Conservation (phyloP, 2,113 vertebrate species). For the Erpornis zantholeuca region DNA sequence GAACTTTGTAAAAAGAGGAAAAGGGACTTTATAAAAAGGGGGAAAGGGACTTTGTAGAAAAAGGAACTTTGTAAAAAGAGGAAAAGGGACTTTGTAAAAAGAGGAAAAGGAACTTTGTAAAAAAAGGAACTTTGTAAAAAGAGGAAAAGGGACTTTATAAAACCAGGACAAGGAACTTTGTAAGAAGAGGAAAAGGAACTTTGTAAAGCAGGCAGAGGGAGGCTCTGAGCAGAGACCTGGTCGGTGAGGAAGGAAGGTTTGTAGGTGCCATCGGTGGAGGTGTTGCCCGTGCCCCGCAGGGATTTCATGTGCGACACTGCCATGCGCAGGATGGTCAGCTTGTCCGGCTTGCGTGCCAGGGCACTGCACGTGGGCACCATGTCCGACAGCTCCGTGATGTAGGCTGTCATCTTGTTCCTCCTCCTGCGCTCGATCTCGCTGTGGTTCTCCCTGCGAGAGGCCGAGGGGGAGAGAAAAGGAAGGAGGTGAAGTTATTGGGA, state of each 20-base stretch:
- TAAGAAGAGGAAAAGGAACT: too few relatives aligned
- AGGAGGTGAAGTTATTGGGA: not conserved
- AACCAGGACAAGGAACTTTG: too few relatives aligned
- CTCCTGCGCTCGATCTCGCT: slow-evolving; percentile 82
- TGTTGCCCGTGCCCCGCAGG: slow-evolving; percentile 88
- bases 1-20: too few relatives aligned
- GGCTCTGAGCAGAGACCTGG: slow-evolving; percentile 75
- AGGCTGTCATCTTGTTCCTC: slow-evolving; percentile 84
- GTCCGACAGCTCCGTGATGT: slow-evolving; percentile 88
- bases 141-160: too few relatives aligned
- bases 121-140: too few relatives aligned
- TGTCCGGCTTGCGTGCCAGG: slow-evolving; percentile 95
- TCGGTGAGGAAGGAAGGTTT: slow-evolving; percentile 96
- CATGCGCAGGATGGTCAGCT: slow-evolving; percentile 97
- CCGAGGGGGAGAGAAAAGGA: not conserved
- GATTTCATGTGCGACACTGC: slow-evolving; percentile 99
- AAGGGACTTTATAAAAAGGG: too few relatives aligned
- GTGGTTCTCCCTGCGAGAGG: slow-evolving; percentile 77
- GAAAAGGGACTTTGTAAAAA: too few relatives aligned
- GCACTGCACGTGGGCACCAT: slow-evolving; percentile 99
- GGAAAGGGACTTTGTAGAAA: too few relatives aligned
- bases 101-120: too few relatives aligned
- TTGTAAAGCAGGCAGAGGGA: too few relatives aligned
- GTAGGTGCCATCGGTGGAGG: slow-evolving; percentile 88
- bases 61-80: too few relatives aligned